A percentile compares a stretch with the other conserved stretches of the same genome.
Conservation (phyloP, 2,797 vertebrate species). For the Lagorchestes hirsutus region DNA sequence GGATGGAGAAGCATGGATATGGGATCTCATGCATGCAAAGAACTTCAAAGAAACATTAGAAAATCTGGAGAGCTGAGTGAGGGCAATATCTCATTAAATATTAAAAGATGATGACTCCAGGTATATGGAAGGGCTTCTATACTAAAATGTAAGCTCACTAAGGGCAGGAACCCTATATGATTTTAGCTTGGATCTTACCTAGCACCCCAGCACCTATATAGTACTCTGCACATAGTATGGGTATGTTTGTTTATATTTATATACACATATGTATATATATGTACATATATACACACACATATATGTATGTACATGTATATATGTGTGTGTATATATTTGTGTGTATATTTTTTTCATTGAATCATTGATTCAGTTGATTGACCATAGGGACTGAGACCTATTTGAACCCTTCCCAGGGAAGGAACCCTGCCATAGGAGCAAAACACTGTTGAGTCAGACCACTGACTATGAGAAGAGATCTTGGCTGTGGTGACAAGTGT, state of each 20-base stretch:
- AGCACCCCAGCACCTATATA: background rate
- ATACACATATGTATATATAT: too few relatives aligned
- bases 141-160: background rate
- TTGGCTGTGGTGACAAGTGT: too few relatives aligned
- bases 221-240: background rate
- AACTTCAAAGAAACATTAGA: background rate
- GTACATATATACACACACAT: too few relatives aligned
- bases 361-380: background rate
- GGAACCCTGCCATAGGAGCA: too few relatives aligned
- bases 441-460: too few relatives aligned
- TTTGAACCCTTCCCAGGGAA: too few relatives aligned
- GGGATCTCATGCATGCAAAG: background rate
- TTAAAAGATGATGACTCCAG: background rate
- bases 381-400: background rate
- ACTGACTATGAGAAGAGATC: too few relatives aligned
- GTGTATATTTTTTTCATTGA: background rate
- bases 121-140: background rate
- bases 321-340: too few relatives aligned
- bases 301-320: too few relatives aligned
- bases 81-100: background rate
- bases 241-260: too few relatives aligned
- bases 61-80: background rate
- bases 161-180: background rate
- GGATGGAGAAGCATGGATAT: background rate
- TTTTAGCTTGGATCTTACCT: background rate